These are phyloP conservation scores for Druon quercuslanigerum DNA, from an alignment of 1,140 invertebrate genomes.

Conservation along the genomic window DNA sequence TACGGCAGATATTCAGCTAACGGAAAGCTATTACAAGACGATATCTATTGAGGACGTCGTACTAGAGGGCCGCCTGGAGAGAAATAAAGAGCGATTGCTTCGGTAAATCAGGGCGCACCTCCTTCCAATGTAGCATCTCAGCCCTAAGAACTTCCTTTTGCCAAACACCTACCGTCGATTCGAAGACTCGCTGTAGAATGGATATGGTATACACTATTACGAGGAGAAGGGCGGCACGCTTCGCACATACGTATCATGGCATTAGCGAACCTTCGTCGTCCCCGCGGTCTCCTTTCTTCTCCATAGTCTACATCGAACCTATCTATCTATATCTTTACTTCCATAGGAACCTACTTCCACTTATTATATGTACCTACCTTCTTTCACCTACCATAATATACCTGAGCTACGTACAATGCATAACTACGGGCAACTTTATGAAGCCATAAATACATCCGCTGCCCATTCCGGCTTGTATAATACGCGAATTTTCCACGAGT, in stretches of 20 bases:
- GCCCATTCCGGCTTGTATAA: constrained; percentile 53
- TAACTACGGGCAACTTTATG: constrained; percentile 53
- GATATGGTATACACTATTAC: constrained; percentile 12
- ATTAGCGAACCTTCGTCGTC: constrained; percentile 70
- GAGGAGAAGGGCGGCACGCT: constrained; percentile 41
- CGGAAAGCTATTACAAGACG: constrained; percentile 75
- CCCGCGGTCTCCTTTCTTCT: constrained; percentile 49
- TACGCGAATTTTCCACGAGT: constrained; percentile 41
- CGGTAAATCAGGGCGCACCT: constrained; percentile 72
- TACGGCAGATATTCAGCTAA: constrained; percentile 72
- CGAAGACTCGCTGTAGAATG: constrained; percentile 36
- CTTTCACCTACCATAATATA: constrained; percentile 30
- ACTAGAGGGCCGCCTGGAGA: constrained; percentile 74
- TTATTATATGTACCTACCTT: constrained; percentile 42
- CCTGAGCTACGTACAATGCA: constrained; percentile 43
- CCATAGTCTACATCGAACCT: constrained; percentile 41
- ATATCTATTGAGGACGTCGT: constrained; percentile 73
- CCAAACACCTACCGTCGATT: constrained; percentile 48
- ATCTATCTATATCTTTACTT: constrained; percentile 17
- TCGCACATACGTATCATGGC: constrained; percentile 71
- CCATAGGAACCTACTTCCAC: constrained; percentile 14
- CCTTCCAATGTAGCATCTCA: constrained; percentile 46
- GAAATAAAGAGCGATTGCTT: constrained; percentile 76
- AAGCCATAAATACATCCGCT: constrained; percentile 54
- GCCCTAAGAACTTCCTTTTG: constrained; percentile 1